A percentile compares a stretch with the other conserved stretches of the same genome.
These are phyloP conservation scores for Hanleya hanleyi DNA, from an alignment of 2,888 invertebrate genomes.

Conservation along the genomic window DNA sequence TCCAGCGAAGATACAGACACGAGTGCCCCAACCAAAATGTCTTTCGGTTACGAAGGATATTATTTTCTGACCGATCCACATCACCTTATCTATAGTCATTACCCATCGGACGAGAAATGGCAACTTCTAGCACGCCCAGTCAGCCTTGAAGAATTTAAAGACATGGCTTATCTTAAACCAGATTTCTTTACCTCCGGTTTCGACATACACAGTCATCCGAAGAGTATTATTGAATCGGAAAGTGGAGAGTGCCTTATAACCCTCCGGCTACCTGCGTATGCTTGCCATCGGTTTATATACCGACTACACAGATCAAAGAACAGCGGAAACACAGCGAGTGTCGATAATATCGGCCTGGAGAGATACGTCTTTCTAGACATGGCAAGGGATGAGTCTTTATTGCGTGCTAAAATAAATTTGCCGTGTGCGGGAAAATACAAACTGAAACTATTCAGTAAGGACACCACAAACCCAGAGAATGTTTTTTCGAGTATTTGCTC, in stretches of 20 bases:
- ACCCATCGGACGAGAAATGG: conserved; percentile 50
- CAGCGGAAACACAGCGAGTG: not conserved
- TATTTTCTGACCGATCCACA: conserved; percentile 53
- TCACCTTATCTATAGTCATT: conserved; percentile 50
- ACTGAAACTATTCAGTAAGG: not conserved
- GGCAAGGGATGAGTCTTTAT: not conserved
- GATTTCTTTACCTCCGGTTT: conserved; percentile 44
- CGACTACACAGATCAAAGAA: not conserved
- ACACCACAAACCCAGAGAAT: not conserved
- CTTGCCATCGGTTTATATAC: not conserved
- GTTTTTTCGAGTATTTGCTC: not conserved
- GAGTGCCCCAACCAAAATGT: not conserved
- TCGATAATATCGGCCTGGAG: not conserved
- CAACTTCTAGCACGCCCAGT: conserved; percentile 48
- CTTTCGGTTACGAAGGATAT: conserved; percentile 36
- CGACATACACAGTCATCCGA: conserved; percentile 20
- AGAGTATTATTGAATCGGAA: not conserved
- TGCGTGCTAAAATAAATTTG: not conserved
- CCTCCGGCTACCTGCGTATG: not conserved
- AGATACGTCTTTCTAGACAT: not conserved
- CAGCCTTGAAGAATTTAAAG: conserved; percentile 47
- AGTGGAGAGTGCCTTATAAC: not conserved
- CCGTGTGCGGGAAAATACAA: conserved; percentile 3
- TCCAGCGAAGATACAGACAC: no score
- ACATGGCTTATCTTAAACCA: conserved; percentile 50